Evolutionary conservation across 2,888 invertebrate species (phyloP).

Genomic region (Eilema sororculum): DNA sequence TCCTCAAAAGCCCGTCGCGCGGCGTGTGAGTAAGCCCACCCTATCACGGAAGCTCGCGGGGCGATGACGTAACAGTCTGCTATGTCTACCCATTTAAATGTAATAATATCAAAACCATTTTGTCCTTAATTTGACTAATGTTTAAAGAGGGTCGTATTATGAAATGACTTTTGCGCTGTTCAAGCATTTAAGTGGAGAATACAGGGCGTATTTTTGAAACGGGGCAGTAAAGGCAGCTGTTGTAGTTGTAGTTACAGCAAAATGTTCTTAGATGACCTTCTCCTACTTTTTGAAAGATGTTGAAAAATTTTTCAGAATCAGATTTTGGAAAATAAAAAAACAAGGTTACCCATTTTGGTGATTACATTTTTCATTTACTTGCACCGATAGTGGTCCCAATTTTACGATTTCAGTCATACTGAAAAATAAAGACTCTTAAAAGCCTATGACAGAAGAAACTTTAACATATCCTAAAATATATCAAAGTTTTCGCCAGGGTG

Average conservation of each 20-base stretch:
- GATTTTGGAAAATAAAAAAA: no score
- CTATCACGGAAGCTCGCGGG: constrained; percentile 16
- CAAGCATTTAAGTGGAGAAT: background rate
- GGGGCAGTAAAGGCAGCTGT: no score
- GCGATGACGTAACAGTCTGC: constrained; percentile 13
- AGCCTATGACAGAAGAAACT: no score
- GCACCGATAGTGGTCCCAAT: background rate
- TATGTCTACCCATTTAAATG: constrained; percentile 3
- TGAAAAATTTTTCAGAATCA: no score
- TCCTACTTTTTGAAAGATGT: no score
- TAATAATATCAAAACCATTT: constrained; percentile 12
- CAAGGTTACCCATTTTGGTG: background rate
- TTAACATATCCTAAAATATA: background rate
- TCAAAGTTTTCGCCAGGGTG: background rate
- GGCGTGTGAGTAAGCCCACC: constrained; percentile 12
- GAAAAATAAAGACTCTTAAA: no score
- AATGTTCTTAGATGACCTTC: no score
- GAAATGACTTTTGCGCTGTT: constrained; percentile 2
- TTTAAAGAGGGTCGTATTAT: background rate
- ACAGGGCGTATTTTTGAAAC: no score
- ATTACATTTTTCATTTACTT: background rate
- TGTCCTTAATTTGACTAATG: constrained; percentile 2
- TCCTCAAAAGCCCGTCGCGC: constrained; percentile 15
- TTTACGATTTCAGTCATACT: background rate
- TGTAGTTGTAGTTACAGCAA: no score